phyloP scores from a whole-genome alignment of 1,140 invertebrate genomes.

The Manduca sexta region DNA sequence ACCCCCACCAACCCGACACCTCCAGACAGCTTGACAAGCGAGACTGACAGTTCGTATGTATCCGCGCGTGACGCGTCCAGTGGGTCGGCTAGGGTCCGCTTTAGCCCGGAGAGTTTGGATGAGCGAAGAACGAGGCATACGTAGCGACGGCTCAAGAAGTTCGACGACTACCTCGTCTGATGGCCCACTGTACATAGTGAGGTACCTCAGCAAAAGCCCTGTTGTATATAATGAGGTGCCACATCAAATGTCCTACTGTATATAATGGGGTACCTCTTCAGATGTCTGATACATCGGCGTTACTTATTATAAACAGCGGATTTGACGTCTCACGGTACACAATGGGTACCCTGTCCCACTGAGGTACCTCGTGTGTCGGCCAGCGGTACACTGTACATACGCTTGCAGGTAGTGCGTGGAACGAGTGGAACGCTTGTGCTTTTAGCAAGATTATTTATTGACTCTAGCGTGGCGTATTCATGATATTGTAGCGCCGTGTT shows the following conservation, averaged over 20 bases:
- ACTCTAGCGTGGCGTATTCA: background rate
- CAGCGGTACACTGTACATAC: constrained; percentile 17
- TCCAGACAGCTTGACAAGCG: constrained; percentile 87
- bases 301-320: no score
- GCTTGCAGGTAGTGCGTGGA: constrained; percentile 33
- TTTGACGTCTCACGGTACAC: no score
- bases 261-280: no score
- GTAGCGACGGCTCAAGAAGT: constrained; percentile 67
- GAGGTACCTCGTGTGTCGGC: constrained; percentile 56
- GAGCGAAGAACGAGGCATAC: constrained; percentile 43
- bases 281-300: no score
- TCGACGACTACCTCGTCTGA: constrained; percentile 70
- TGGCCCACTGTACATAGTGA: constrained; percentile 6
- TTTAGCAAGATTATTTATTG: background rate
- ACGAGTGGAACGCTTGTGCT: constrained; percentile 32
- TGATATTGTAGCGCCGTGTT: no score
- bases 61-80: constrained; percentile 85
- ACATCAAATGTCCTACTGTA: no score
- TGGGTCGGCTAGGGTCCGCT: constrained; percentile 81
- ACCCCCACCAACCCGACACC: constrained; percentile 90
- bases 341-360: no score
- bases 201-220: no score
- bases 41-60: constrained; percentile 86
- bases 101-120: constrained; percentile 83
- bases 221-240: no score